A percentile compares a stretch with the other conserved stretches of the same genome.
Evolutionary conservation across 2,797 vertebrate species (phyloP).

Genomic region (Perodicticus potto): DNA sequence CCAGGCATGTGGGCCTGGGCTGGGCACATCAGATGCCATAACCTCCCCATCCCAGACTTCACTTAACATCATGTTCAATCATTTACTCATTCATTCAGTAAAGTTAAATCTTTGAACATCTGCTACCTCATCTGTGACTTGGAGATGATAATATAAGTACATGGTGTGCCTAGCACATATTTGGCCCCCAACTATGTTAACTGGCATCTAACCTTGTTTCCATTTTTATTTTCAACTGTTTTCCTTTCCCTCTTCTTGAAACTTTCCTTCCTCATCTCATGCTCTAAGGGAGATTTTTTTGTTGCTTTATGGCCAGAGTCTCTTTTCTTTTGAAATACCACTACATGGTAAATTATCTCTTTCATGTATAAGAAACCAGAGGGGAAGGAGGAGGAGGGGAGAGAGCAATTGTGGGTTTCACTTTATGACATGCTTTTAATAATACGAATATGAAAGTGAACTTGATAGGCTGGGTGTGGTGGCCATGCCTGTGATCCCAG

Average conservation of each 20-base stretch:
- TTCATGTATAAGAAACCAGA: neutral
- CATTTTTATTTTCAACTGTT: neutral
- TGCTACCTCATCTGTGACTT: neutral
- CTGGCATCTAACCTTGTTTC: neutral
- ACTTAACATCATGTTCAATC: neutral
- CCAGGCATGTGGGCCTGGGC: neutral
- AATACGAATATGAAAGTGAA: conserved; percentile 1
- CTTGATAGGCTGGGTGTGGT: no score
- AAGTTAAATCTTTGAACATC: neutral
- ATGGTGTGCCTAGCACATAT: neutral
- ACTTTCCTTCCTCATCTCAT: neutral
- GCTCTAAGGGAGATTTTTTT: neutral
- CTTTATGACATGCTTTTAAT: conserved; percentile 43
- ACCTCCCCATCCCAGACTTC: neutral
- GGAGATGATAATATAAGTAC: neutral
- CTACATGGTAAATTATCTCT: neutral
- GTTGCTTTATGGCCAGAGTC: neutral
- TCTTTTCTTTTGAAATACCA: neutral
- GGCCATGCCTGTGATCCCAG: no score
- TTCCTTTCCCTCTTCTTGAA: neutral
- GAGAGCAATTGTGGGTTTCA: neutral
- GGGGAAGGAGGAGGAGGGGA: neutral
- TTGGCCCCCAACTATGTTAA: neutral
- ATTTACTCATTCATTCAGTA: neutral
- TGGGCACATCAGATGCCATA: neutral